A percentile compares a stretch with the other conserved stretches of the same genome.
Evolutionary conservation across 2,888 invertebrate genomes (phyloP).

Genomic region (Pteria penguin): DNA sequence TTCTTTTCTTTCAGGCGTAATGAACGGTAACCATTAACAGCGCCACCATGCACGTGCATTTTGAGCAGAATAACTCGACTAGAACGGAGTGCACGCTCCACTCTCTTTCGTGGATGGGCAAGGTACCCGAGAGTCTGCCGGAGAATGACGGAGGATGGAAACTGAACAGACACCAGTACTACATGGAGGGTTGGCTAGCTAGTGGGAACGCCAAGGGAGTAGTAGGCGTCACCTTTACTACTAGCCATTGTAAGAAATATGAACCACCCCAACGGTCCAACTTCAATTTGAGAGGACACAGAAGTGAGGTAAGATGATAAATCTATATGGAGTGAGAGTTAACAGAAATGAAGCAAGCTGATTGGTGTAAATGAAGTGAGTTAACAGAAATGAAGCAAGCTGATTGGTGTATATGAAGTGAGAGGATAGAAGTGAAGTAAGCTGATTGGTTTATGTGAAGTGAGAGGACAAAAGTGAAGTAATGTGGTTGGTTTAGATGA

Average conservation of each 20-base stretch:
- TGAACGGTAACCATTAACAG: neutral
- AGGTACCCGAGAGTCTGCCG: slow-evolving; percentile 96
- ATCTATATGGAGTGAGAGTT: too few relatives aligned
- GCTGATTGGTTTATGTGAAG: too few relatives aligned
- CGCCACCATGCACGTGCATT: slow-evolving; percentile 93
- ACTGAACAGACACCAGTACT: slow-evolving; percentile 95
- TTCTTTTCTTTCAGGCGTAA: neutral
- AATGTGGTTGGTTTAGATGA: too few relatives aligned
- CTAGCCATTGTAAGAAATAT: slow-evolving; percentile 92
- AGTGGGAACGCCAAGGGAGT: slow-evolving; percentile 94
- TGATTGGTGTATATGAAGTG: too few relatives aligned
- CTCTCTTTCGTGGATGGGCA: slow-evolving; percentile 98
- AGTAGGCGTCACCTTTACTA: slow-evolving; percentile 97
- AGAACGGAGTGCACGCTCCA: slow-evolving; percentile 97
- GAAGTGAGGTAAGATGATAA: slow-evolving; percentile 95
- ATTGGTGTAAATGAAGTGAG: too few relatives aligned
- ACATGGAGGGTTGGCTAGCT: slow-evolving; percentile 98
- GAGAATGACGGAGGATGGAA: slow-evolving; percentile 95
- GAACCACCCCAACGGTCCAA: slow-evolving; percentile 92
- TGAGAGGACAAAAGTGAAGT: too few relatives aligned
- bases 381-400: too few relatives aligned
- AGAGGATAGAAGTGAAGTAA: too few relatives aligned
- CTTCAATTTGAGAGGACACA: slow-evolving; percentile 97
- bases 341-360: too few relatives aligned
- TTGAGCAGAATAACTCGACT: slow-evolving; percentile 94